phyloP scores from a whole-genome alignment of 1,140 invertebrate genomes.

The Artemia franciscana region DNA sequence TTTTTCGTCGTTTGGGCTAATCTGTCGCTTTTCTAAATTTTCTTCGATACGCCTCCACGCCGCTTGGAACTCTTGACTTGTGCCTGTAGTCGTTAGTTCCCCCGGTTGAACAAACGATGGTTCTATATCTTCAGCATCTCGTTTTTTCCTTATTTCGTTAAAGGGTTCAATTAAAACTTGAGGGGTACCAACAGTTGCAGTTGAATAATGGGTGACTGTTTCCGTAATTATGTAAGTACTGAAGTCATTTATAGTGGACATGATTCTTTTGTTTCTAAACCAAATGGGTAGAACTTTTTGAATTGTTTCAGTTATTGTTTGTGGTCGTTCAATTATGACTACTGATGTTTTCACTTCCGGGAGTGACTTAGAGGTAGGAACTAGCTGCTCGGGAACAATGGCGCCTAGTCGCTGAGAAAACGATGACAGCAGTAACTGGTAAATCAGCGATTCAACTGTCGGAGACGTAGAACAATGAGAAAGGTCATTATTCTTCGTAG shows the following conservation, averaged over 20 bases:
- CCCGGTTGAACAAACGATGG: background rate
- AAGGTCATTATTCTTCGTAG: background rate
- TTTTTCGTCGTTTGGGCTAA: no score
- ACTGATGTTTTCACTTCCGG: background rate
- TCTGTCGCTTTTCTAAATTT: background rate
- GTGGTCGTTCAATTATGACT: background rate
- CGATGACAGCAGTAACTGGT: background rate
- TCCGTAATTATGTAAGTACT: background rate
- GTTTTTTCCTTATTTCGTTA: background rate
- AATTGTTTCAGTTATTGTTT: background rate
- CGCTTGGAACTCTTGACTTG: background rate
- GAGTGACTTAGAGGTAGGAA: background rate
- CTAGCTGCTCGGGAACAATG: no score
- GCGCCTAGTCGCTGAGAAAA: background rate
- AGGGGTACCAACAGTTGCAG: background rate
- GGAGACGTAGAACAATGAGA: background rate
- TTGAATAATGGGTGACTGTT: background rate
- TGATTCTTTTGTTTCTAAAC: background rate
- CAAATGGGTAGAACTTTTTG: background rate
- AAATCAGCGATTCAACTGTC: background rate
- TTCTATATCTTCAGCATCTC: background rate
- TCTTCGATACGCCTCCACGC: background rate
- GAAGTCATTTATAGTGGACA: background rate
- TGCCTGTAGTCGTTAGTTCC: background rate
- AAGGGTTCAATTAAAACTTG: background rate